Base-by-base conservation (phyloP, 2,113 vertebrate genomes). In the Cephalopholis sonnerati region DNA sequence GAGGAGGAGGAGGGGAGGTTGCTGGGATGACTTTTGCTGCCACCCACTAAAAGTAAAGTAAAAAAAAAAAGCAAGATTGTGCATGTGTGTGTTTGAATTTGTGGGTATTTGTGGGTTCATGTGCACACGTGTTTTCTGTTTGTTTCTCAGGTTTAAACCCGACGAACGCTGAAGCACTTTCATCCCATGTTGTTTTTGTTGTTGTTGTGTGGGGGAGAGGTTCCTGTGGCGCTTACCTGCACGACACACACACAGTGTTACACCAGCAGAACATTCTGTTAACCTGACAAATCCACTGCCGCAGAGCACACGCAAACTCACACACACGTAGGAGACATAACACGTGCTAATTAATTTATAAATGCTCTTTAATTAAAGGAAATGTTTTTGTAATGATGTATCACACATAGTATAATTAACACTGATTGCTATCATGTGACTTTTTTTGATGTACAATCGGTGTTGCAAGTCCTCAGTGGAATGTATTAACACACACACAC, bases 1-100 rank as follows among this genome's bases (percentile, higher is more conserved):
- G 46, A 27, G 18, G 65, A 22, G 46, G 57, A n/a, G 29, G 77
- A 41, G 44, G 58, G 53, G 62, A 44, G 58, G 8, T 32, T 70
- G 74, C 29, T 59, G 70, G 50, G 68, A 85, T 75, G 84, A 87
- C 84, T 92, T 88, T 82, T 71, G 59, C 77, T 85, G 77, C 82
- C 82, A 87, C 82, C 84, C 85, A 54, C 65, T 44, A 48, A 85
- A 86, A 66, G 57, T 76, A 68, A 32, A 20, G 50, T 22, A 44
- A 36, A 9, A 36, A 55, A 63, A 74, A 64, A 58, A 80, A 89
- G 84, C 18, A 32, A 46, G 74, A 73, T 48, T 69, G 36, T 68
- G 57, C 22, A 11, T 57, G 46, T 59, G 39, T 74, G 57, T 61
- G 16, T 76, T 25, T 73, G 80, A 15, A 16, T 78, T 24, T 61